Conservation (phyloP, 2,888 invertebrate genomes). For the Conus canariensis region DNA sequence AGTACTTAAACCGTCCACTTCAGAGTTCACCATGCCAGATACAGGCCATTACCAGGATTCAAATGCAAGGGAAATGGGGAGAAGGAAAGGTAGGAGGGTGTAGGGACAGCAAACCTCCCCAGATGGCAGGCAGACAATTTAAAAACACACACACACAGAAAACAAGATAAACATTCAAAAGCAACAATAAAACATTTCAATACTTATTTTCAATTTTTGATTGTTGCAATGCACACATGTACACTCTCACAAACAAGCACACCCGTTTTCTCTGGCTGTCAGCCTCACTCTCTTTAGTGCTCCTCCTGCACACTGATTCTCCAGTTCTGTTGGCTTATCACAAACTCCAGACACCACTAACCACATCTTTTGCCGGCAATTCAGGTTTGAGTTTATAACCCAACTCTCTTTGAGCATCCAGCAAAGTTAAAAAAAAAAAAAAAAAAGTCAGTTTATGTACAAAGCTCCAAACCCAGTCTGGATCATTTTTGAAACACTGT, state of each 20-base stretch:
- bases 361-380: not conserved
- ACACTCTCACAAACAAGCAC: not conserved
- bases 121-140: not conserved
- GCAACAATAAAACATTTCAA: not conserved
- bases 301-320: not conserved
- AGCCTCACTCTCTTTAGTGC: not conserved
- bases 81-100: not conserved
- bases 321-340: not conserved
- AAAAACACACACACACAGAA: not conserved
- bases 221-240: not conserved
- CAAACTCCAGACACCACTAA: not conserved
- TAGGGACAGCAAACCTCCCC: no score
- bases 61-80: not conserved
- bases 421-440: not conserved
- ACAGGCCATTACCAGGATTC: not conserved
- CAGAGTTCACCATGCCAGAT: not conserved
- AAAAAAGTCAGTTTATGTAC: not conserved
- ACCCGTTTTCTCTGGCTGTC: not conserved
- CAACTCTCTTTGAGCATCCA: constrained; percentile 10
- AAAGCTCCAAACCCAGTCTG: not conserved
- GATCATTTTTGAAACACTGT: not conserved
- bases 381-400: not conserved
- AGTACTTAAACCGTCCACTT: not conserved
- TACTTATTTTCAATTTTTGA: not conserved
- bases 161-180: not conserved